Conservation (phyloP, 1,140 invertebrate genomes). For the Pararge aegeria region DNA sequence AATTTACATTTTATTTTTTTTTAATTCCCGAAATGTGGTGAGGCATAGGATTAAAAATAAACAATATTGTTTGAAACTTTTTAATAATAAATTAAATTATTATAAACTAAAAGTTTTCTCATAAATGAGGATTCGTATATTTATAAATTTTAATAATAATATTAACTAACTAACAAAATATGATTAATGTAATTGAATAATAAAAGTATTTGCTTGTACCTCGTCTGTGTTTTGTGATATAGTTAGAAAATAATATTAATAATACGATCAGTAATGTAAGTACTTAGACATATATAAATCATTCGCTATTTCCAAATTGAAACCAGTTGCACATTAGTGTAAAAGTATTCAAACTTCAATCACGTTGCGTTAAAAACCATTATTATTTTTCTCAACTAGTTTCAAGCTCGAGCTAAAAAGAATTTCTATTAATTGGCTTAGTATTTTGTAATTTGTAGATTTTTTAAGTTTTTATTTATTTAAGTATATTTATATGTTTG, state of each 20-base stretch:
- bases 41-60: background rate
- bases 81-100: background rate
- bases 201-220: background rate
- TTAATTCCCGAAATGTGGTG: background rate
- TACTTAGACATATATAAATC: too few species aligned
- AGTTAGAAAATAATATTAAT: background rate
- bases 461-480: too few species aligned
- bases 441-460: too few species aligned
- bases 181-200: background rate
- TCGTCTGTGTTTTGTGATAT: conserved; percentile 6
- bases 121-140: conserved; percentile 4
- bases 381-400: too few species aligned
- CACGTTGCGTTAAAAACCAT: too few species aligned
- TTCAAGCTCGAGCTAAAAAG: too few species aligned
- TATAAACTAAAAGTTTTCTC: background rate
- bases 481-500: too few species aligned
- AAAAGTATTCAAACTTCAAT: too few species aligned
- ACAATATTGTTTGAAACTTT: background rate
- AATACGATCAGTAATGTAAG: background rate
- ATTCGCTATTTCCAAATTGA: too few species aligned
- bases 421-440: too few species aligned
- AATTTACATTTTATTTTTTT: too few species aligned
- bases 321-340: too few species aligned
- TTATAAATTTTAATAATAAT: conserved; percentile 2
- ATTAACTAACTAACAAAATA: background rate